Base-by-base conservation (phyloP, 1,140 invertebrate genomes). In the Anagrus nilaparvatae region DNA sequence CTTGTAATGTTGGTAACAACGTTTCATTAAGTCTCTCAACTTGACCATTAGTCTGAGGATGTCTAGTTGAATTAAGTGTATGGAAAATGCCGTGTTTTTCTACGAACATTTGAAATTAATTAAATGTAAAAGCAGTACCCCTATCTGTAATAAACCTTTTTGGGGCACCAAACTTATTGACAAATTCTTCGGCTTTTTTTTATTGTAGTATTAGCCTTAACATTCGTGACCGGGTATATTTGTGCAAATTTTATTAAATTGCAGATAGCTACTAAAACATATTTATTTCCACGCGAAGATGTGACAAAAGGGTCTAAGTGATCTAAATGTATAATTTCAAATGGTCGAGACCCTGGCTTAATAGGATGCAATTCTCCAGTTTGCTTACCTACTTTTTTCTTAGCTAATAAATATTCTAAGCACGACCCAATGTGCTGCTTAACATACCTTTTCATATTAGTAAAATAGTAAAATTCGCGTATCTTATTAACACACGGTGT, bases 231-330 rank as follows among this genome's bases (percentile, higher is more conserved):
- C 5, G 44, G 28, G n/a, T 46, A 33, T 14, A 46, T 23, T 10
- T 33, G 18, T 5, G 37, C 31, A 24, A 53, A 65, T 40, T 61
- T 65, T 18, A 53, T 60, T 38, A 63, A 57, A 27, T 45, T 47
- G 37, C 58, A 55, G 7, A 47, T 40, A 2, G 55, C 28, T 10
- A 56, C 54, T 6, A 65, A 35, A 13, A 63, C 51, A 43, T 60
- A 60, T 32, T 45, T 47, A 33, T 53, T 53, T 3, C 43, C 32
- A 20, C 35, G 13, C 1, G 32, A 12, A 1, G 48, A 48, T 13
- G 25, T 29, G 0, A 43, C 13, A 45, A 48, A 53, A 1, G 44
- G 48, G 8, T 35, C 42, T 16, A 52, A 27, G 34, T 52, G 46
- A 38, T 54, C 49, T 4, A 49, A 21, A 28, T 55, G 34, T 1